Evolutionary conservation across 1,140 invertebrate species (phyloP).

Genomic region (Bombyx mori): ASM3026992v2 NC_085118.1:10251001-10251500

Average conservation of each 20-base stretch:
- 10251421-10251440: too few species aligned
- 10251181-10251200: slow-evolving; percentile 1
- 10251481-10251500: too few species aligned
- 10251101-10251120: too few species aligned
- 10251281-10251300: slow-evolving; percentile 7
- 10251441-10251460: too few species aligned
- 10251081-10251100: too few species aligned
- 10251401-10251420: neutral
- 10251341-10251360: slow-evolving; percentile 6
- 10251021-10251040: too few species aligned
- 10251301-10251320: slow-evolving; percentile 2
- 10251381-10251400: neutral
- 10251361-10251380: slow-evolving; percentile 3
- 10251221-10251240: slow-evolving; percentile 10
- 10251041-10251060: too few species aligned
- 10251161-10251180: neutral
- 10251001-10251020: neutral
- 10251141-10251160: too few species aligned
- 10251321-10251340: neutral
- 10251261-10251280: slow-evolving; percentile 5
- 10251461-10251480: too few species aligned
- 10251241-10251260: slow-evolving; percentile 11
- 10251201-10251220: slow-evolving; percentile 1
- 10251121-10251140: too few species aligned
- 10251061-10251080: too few species aligned